Conservation (phyloP, 2,797 vertebrate genomes). For the Clarias fuscus region DNA sequence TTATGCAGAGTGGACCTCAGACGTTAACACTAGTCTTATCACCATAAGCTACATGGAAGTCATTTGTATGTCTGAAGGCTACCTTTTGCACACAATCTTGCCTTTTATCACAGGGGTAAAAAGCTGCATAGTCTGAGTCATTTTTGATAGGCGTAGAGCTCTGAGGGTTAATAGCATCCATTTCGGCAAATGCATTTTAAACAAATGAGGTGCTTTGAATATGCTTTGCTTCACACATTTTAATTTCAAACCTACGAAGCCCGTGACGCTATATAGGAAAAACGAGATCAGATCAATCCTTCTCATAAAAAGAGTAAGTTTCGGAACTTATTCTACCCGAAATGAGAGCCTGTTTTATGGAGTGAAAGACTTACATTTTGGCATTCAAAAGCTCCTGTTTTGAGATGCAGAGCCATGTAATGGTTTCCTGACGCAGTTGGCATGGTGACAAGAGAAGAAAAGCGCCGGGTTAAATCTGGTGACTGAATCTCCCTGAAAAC, state of each 20-base stretch:
- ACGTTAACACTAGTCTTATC: slow-evolving; percentile 38
- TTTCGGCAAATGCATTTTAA: slow-evolving; percentile 38
- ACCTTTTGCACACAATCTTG: background rate
- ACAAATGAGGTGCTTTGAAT: slow-evolving; percentile 49
- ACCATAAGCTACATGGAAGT: background rate
- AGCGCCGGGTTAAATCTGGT: slow-evolving; percentile 67
- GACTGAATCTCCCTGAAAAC: slow-evolving; percentile 66
- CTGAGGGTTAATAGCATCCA: background rate
- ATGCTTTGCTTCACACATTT: slow-evolving; percentile 26
- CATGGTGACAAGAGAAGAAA: slow-evolving; percentile 71
- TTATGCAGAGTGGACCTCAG: slow-evolving; percentile 33
- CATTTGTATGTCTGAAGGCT: background rate
- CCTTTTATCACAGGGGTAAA: background rate
- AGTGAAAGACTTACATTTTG: slow-evolving; percentile 65
- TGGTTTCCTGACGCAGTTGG: slow-evolving; percentile 72
- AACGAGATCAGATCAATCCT: slow-evolving; percentile 63
- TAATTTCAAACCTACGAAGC: slow-evolving; percentile 48
- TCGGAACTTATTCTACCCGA: slow-evolving; percentile 57
- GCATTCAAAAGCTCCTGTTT: slow-evolving; percentile 63
- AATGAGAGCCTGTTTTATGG: slow-evolving; percentile 71
- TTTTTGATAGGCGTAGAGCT: background rate
- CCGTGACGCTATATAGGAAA: slow-evolving; percentile 73
- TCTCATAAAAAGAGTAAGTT: slow-evolving; percentile 65
- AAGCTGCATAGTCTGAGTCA: background rate
- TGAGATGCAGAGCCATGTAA: slow-evolving; percentile 68